Base-by-base conservation (phyloP, 2,113 vertebrate genomes). In the Leucoraja erinaceus region DNA sequence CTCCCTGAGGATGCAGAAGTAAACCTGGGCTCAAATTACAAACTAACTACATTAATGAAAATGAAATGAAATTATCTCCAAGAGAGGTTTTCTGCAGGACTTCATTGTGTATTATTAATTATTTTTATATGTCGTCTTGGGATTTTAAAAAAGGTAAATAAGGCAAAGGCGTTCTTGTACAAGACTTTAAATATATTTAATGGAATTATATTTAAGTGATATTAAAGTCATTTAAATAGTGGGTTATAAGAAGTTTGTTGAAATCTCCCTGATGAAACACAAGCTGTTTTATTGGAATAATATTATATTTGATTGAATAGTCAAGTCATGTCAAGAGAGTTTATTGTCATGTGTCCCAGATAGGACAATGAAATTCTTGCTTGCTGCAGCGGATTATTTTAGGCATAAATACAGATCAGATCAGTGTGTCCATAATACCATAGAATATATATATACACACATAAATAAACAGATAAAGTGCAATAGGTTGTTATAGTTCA, bases 121-220 rank as follows among this genome's bases (percentile, higher is more conserved):
- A 86, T 86, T 86, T 61, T 86, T 59, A 63, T 86, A 28, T 12
- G n/a, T n/a, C 54, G 47, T 28, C 28, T 12, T 63, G 56, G 83
- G 83, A 28, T 63, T 86, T 86, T 10, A 86, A 61, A n/a, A 86
- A n/a, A 86, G 59, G 83, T 86, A 77, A 77, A 77, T 77, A 77
- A 33, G n/a, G 81, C 28, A 61, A 31, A 86, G 75, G 16, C 14
- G 61, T 54, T 81, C 47, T 4, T 22, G 78, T 12, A n/a, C n/a
- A n/a, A 86, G 25, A 86, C 28, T 86, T 61, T 61, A 63, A 86
- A 61, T 63, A 86, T 59, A 61, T 86, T 86, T n/a, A 86, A 61
- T 84, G 59, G 22, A 84, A 84, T 84, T 59, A 59, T 10, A 84
- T n/a, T 86, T 61, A 86, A 61, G 8, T 61, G 56, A 56, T 63